Base-by-base conservation (phyloP, 2,797 vertebrate genomes). In the Podarcis lilfordi region DNA sequence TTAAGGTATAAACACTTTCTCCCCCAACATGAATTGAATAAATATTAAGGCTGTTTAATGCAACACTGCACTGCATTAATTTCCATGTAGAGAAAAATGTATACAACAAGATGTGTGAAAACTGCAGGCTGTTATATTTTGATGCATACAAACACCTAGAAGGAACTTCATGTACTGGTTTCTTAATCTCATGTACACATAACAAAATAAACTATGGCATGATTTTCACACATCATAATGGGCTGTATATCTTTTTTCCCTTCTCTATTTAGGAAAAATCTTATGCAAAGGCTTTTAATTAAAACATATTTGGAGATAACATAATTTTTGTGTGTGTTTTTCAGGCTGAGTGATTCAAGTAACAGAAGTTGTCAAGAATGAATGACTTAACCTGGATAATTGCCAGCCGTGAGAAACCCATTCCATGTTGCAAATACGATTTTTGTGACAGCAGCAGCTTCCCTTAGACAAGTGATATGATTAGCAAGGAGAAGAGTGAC, bases 291-390 rank as follows among this genome's bases (percentile, higher is more conserved):
- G 69, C 1, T 8, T 72, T n/a, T 29, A 89, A 43, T 1, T 59
- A 61, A 45, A 32, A 27, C 82, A 84, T 76, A 27, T 72, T 1
- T 77, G 2, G 0, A 1, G 19, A 0, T 8, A 1, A 0, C 43
- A 50, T 37, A 50, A 13, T 11, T 72, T 55, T 11, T 91, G 35
- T 25, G 29, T 45, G 40, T 61, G 2, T 8, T 76, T 4, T 59
- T 27, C 1, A 83, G 85, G 55, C 29, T 6, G 76, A 72, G 9
- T 84, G 10, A 43, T 61, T 0, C 59, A 40, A 13, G 82, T 32
- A 92, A 90, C 9, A 74, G 15, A 72, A 74, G 37, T 79, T 89
- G 55, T 76, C 71, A 75, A 43, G 85, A 88, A 21, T 37, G 86
- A 83, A 55, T 27, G 61, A 8, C 80, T 85, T 79, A 90, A 29